phyloP scores from a whole-genome alignment of 2,797 vertebrate genomes.

The Bucorvus abyssinicus region DNA sequence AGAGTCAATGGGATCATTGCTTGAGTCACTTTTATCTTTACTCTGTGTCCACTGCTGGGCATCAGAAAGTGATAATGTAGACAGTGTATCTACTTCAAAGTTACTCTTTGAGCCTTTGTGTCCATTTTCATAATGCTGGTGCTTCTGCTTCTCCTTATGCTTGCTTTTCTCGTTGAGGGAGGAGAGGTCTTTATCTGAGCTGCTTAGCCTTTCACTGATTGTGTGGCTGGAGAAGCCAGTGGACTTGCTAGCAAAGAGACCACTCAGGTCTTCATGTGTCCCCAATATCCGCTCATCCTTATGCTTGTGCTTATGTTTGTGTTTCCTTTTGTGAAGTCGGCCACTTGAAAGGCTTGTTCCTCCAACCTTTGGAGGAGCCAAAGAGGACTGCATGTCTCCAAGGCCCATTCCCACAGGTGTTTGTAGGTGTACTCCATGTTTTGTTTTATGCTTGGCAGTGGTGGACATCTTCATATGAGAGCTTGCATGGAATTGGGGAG shows the following conservation, averaged over 20 bases:
- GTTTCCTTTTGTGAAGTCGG: slow-evolving; percentile 96
- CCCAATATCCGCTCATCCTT: slow-evolving; percentile 91
- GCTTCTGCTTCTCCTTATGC: slow-evolving; percentile 91
- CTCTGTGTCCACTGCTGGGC: slow-evolving; percentile 86
- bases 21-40: slow-evolving; percentile 85
- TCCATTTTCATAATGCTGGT: slow-evolving; percentile 78
- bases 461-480: slow-evolving; percentile 89
- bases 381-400: slow-evolving; percentile 77
- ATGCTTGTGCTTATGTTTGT: slow-evolving; percentile 99
- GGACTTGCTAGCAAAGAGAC: slow-evolving; percentile 91
- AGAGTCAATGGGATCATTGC: slow-evolving; percentile 84
- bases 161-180: slow-evolving; percentile 80
- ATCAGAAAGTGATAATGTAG: slow-evolving; percentile 87
- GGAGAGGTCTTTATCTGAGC: slow-evolving; percentile 82
- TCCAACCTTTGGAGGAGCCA: slow-evolving; percentile 78
- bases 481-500: slow-evolving; percentile 91
- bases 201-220: slow-evolving; percentile 78
- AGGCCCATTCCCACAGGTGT: slow-evolving; percentile 79
- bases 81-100: slow-evolving; percentile 91
- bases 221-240: slow-evolving; percentile 84
- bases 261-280: slow-evolving; percentile 88
- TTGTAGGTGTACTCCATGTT: slow-evolving; percentile 81
- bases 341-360: slow-evolving; percentile 81
- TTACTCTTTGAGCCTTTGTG: slow-evolving; percentile 82
- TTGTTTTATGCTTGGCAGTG: slow-evolving; percentile 87